Evolutionary conservation across 2,113 vertebrate genomes (phyloP), one percentile per base, ranked within the genome.

Genomic region (Hemibagrus wyckioides): DNA sequence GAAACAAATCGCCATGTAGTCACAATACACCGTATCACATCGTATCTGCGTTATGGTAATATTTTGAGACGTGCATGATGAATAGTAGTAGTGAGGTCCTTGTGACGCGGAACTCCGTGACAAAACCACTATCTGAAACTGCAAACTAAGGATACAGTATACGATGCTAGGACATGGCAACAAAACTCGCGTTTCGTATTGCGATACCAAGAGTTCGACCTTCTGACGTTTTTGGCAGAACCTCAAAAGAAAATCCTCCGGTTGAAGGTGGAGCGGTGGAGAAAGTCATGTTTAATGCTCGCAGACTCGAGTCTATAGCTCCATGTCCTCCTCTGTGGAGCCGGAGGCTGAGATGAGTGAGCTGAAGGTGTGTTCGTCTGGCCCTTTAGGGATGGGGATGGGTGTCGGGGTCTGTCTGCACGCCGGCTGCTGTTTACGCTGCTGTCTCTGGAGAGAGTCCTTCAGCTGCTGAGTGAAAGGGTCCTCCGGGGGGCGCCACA

Each of bases 291-390:
- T 33, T 54, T 75, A 15, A 88, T 0, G 15, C 30, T 79, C 8
- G n/a, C n/a, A 89, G 57, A 39, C 14, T 36, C 63, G 7, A n/a
- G 56, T 80, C 91, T 93, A 95, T 90, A 96, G 93, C 88, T 96
- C 96, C 96, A 96, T 96, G 85, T 95, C 96, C 90, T 96, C 96
- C 89, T 95, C 96, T 0, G 89, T 90, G 23, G 90, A 91, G 86
- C 79, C 90, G 85, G 91, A 90, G 39, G 82, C 63, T 3, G 76
- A 90, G 83, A 90, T 93, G n/a, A 89, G 85, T 36, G 91, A 79
- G 21, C 90, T 80, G 63, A 77, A 90, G 23, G 90, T 67, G 56
- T 92, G 92, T 77, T 87, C 87, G 15, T 90, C 86, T 2, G 87
- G 85, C 67, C 86, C 54, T 63, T 82, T 88, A 33, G 80, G 50